Percentiles rank a stretch among this genome's conserved stretches.
Conservation (phyloP, 2,888 invertebrate species). For the Drosophila merina region DNA sequence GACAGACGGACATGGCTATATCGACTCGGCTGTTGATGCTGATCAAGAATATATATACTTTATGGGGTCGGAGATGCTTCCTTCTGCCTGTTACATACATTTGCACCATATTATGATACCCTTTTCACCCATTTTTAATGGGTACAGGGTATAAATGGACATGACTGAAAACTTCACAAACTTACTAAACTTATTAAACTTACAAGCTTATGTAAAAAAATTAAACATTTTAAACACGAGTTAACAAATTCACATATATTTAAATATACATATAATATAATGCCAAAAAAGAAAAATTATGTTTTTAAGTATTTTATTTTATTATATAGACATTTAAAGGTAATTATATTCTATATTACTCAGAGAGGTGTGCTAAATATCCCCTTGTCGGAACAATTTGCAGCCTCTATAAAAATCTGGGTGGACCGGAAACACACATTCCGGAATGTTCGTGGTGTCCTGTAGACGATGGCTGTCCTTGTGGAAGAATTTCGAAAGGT, state of each 20-base stretch:
- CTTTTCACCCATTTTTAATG: too few species aligned
- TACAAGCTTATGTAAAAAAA: not conserved
- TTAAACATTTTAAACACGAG: not conserved
- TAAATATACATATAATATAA: not conserved
- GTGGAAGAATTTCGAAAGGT: slow-evolving; percentile 83
- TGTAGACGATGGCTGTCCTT: slow-evolving; percentile 81
- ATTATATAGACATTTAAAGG: slow-evolving; percentile 60
- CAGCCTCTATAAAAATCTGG: slow-evolving; percentile 84
- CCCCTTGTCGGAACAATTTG: slow-evolving; percentile 83
- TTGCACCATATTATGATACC: too few species aligned
- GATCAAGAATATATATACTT: too few species aligned
- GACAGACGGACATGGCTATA: too few species aligned
- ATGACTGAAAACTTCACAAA: too few species aligned
- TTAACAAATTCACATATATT: slow-evolving; percentile 1
- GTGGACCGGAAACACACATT: slow-evolving; percentile 83
- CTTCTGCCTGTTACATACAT: too few species aligned
- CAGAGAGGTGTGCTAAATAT: slow-evolving; percentile 84
- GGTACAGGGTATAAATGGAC: too few species aligned
- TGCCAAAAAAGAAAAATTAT: slow-evolving; percentile 11
- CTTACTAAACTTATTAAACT: not conserved
- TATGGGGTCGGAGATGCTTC: too few species aligned
- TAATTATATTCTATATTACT: slow-evolving; percentile 69
- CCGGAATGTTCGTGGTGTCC: slow-evolving; percentile 80
- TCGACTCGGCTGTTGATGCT: too few species aligned
- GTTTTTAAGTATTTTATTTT: slow-evolving; percentile 50